These are phyloP conservation scores for Chironex yamaguchii DNA, from an alignment of 30 jellyfish, hydroid and myxozoan species.

Conservation along the genomic window DNA sequence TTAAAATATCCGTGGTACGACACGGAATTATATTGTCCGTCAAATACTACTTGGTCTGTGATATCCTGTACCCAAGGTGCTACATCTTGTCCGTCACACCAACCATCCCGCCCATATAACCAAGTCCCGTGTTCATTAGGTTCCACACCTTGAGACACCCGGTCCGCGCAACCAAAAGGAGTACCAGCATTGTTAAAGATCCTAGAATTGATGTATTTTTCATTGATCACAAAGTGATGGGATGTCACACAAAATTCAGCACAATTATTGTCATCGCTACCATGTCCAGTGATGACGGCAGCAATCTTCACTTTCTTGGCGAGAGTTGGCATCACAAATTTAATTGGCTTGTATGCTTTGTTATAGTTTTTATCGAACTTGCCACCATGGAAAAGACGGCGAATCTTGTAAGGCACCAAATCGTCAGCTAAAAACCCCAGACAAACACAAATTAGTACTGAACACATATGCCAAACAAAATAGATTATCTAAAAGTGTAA, in stretches of 20 bases:
- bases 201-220: slow-evolving; percentile 77
- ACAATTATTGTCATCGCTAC: slow-evolving; percentile 96
- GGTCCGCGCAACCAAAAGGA: slow-evolving; percentile 97
- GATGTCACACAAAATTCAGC: slow-evolving; percentile 99
- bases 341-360: slow-evolving; percentile 69
- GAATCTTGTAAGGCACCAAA: slow-evolving; percentile 71
- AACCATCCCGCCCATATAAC: slow-evolving; percentile 98
- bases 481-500: no score
- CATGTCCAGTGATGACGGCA: slow-evolving; percentile 97
- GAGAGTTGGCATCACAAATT: slow-evolving; percentile 72
- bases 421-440: no score
- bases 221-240: slow-evolving; percentile 82
- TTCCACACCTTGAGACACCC: slow-evolving; percentile 89
- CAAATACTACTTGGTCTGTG: slow-evolving; percentile 78
- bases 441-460: no score
- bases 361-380: slow-evolving; percentile 83
- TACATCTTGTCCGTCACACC: slow-evolving; percentile 99
- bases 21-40: slow-evolving; percentile 58
- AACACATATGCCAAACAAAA: no score
- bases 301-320: slow-evolving; percentile 73
- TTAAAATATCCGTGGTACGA: slow-evolving; percentile 85
- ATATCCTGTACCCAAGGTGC: slow-evolving; percentile 97
- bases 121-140: slow-evolving; percentile 99
- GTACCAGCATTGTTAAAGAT: slow-evolving; percentile 96
- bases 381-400: slow-evolving; percentile 86